A percentile compares a stretch with the other conserved stretches of the same genome.
Evolutionary conservation across 2,113 vertebrate genomes (phyloP).

Genomic region (Chloroceryle aenea): DNA sequence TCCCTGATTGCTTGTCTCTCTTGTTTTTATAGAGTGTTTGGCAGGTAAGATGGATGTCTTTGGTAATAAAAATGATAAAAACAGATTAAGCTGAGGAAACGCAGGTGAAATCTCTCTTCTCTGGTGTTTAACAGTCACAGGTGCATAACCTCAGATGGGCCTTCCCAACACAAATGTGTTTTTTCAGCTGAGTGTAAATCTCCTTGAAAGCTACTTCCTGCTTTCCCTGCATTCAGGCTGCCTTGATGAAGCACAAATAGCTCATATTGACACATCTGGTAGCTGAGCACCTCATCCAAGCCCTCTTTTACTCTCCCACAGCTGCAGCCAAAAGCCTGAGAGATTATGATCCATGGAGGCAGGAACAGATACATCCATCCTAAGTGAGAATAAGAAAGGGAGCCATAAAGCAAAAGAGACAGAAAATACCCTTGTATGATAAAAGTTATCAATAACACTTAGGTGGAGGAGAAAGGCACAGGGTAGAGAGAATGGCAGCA

Average conservation of each 20-base stretch:
- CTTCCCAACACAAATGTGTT: background rate
- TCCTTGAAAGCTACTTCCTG: background rate
- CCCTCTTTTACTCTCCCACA: fast-evolving
- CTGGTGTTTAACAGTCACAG: background rate
- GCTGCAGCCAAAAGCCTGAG: background rate
- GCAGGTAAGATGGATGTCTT: background rate
- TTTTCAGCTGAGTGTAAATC: background rate
- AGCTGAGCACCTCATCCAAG: background rate
- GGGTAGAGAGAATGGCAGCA: fast-evolving
- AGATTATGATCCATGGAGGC: background rate
- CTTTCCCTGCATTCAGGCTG: background rate
- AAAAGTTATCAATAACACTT: background rate
- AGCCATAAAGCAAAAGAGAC: background rate
- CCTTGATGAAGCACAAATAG: background rate
- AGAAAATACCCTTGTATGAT: background rate
- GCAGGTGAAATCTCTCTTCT: background rate
- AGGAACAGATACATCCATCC: background rate
- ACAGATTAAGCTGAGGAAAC: background rate
- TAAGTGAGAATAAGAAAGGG: background rate
- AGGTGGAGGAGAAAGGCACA: background rate
- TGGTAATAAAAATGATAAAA: background rate
- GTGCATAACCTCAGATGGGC: background rate
- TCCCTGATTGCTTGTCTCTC: background rate
- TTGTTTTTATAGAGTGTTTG: background rate
- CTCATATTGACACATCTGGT: background rate